Evolutionary conservation across 2,797 vertebrate genomes (phyloP), one percentile per base, ranked within the genome.

Genomic region (Enteromius anoplus): DNA sequence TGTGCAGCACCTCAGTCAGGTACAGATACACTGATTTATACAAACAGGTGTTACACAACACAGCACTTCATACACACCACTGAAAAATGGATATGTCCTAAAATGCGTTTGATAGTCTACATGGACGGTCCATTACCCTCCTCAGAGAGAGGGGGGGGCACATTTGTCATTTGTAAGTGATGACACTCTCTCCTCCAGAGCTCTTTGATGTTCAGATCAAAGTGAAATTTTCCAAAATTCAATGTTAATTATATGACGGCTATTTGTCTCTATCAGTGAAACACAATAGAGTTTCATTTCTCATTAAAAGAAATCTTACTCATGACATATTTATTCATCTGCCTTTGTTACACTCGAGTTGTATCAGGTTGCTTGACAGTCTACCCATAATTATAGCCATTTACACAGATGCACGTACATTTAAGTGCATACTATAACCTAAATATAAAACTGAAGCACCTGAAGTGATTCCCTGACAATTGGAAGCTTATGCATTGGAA

Each of bases 161-260:
- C 45, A 9, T 66, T 77, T 81, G 80, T 76, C 32, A 80, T 83
- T 70, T 83, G 47, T 71, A 80, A 87, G 78, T 23, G 37, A 80
- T 62, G 58, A 80, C 65, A 55, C 77, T 40, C 51, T 62, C 42
- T 78, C 21, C 26, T 81, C 32, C 12, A 26, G 45, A 65, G 4
- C 64, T 2, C 78, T 78, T 87, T 78, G 78, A 82, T 65, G 75
- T 84, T n/a, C 12, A 69, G 84, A 82, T 75, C 53, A 69, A 82
- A 85, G 81, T 37, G 21, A 84, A 75, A 79, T 26, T 77, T n/a
- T 32, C n/a, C n/a, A 14, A 81, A 75, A 72, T 23, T 80, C 40
- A 26, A 34, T 80, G 82, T 71, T 78, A 77, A 70, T 60, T 64
- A 68, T 72, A 51, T 62, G 53, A 70, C 8, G 2, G 62, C 32